phyloP scores from a whole-genome alignment of 2,888 invertebrate genomes.

The Nephrotoma appendiculata region DNA sequence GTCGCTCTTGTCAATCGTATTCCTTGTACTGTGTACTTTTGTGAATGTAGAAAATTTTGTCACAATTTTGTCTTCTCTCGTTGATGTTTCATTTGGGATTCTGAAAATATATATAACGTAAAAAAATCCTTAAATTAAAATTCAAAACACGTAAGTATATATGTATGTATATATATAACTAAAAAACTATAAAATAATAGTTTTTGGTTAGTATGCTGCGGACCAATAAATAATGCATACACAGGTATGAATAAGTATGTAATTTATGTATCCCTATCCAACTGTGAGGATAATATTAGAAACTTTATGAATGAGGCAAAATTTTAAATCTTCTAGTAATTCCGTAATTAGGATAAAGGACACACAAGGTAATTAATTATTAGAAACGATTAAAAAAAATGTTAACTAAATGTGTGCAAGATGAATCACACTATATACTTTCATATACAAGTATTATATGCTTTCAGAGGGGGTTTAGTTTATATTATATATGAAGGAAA shows the following conservation, averaged over 20 bases:
- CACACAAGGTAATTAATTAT: background rate
- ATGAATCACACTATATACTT: background rate
- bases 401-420: too few relatives aligned
- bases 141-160: background rate
- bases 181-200: background rate
- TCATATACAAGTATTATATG: background rate
- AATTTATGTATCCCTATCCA: background rate
- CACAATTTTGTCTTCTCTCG: background rate
- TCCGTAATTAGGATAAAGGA: background rate
- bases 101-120: background rate
- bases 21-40: background rate
- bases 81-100: background rate
- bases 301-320: background rate
- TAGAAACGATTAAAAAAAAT: too few relatives aligned
- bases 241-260: background rate
- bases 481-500: background rate
- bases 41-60: background rate
- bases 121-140: background rate
- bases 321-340: background rate
- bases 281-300: background rate
- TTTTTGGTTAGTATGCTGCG: background rate
- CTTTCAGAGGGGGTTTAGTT: background rate
- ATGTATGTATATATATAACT: too few relatives aligned
- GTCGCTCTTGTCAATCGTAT: background rate
- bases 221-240: background rate